A percentile compares a stretch with the other conserved stretches of the same genome.
phyloP scores from a whole-genome alignment of 2,888 invertebrate species.

The Archaeoteleia sp. region DNA sequence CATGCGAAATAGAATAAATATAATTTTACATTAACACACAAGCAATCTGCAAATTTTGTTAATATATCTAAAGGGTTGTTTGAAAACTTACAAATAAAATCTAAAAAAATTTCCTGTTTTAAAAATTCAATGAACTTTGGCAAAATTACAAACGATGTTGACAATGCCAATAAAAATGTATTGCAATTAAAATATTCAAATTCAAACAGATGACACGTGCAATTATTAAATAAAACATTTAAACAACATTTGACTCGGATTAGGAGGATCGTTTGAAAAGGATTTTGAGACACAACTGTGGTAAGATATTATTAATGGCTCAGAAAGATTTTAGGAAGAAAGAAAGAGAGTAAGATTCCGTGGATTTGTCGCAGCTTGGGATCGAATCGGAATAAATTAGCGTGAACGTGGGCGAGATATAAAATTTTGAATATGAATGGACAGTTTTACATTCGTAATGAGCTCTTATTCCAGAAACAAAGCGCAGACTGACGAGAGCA shows the following conservation, averaged over 20 bases:
- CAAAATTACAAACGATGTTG: too few species aligned
- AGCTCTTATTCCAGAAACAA: conserved; percentile 80
- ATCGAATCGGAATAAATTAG: conserved; percentile 84
- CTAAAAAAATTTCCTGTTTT: too few species aligned
- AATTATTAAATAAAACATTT: too few species aligned
- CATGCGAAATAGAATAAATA: too few species aligned
- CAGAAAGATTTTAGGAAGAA: conserved; percentile 21
- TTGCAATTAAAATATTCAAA: too few species aligned
- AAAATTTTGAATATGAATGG: conserved; percentile 94
- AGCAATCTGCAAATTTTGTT: too few species aligned
- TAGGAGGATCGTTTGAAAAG: neutral
- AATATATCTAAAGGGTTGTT: too few species aligned
- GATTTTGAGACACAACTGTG: neutral
- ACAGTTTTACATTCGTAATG: conserved; percentile 91
- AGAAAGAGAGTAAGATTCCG: conserved; percentile 45
- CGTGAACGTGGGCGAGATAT: conserved; percentile 82
- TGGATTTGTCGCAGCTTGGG: conserved; percentile 72
- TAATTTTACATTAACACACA: too few species aligned
- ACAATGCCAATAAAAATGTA: too few species aligned
- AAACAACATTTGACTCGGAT: neutral
- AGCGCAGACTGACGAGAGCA: conserved; percentile 78
- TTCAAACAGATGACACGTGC: too few species aligned
- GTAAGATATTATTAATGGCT: conserved; percentile 19
- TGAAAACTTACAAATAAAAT: too few species aligned
- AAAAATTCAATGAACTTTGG: too few species aligned